These are phyloP conservation scores for Acronicta leporina DNA, from an alignment of 2,888 invertebrate genomes.

Conservation along the genomic window DNA sequence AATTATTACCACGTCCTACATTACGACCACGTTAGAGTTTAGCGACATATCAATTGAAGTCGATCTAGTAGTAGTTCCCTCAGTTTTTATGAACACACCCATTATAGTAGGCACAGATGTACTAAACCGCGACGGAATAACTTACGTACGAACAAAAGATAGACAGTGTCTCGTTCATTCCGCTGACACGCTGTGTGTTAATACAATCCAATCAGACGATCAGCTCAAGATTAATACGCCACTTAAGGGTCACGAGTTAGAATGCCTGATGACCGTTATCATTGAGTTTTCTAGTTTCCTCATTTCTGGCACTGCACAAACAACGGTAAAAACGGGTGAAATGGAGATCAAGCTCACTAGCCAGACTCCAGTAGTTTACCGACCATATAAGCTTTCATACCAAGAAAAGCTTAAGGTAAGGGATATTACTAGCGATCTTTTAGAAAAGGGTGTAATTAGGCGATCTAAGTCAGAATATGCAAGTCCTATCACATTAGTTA, in stretches of 20 bases:
- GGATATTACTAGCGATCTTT: conserved; percentile 41
- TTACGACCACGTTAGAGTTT: no score
- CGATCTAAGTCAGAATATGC: conserved; percentile 37
- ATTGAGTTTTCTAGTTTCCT: conserved; percentile 17
- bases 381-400: conserved; percentile 49
- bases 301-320: conserved; percentile 36
- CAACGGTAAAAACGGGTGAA: conserved; percentile 51
- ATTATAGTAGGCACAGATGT: no score
- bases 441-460: conserved; percentile 47
- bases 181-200: no score
- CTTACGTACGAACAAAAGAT: no score
- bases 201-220: no score
- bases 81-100: no score
- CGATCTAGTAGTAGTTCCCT: no score
- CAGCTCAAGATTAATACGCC: no score
- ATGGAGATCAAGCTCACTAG: conserved; percentile 51
- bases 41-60: no score
- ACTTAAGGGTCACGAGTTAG: background rate
- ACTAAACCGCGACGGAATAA: no score
- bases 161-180: no score
- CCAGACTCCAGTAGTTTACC: conserved; percentile 42
- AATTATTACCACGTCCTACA: no score
- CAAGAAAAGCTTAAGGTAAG: conserved; percentile 49
- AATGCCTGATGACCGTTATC: conserved; percentile 16
- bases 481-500: conserved; percentile 37